Evolutionary conservation across 2,888 invertebrate genomes (phyloP), one percentile per base, ranked within the genome.

Genomic region (Oxytorus armatus): DNA sequence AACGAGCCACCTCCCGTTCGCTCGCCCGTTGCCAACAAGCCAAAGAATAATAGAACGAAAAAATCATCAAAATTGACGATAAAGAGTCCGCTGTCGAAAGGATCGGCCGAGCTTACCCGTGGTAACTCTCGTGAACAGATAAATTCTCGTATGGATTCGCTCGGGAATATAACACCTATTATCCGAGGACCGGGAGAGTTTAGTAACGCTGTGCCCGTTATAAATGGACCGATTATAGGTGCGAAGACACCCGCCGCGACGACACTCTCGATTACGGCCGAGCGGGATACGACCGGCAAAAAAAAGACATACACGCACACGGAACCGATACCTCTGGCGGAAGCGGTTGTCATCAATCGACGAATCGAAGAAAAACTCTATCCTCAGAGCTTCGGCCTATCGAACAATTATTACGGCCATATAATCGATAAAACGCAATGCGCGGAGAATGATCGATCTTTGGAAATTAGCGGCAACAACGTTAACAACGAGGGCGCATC

Each of bases 201-300:
- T 11, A 91, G 90, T 75, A 90, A 91, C 18, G 91, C 90, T n/a
- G 92, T 90, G 11, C 90, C 93, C 25, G 93, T 93, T 68, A 93
- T 93, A 72, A 93, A 93, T 84, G 93, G 92, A 44, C 93, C 93
- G 18, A 91, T 93, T 82, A 93, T 85, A 36, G 29, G 16, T 1
- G 1, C 51, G 1, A 73, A 29, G n/a, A 36, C 42, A 18, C 16
- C n/a, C n/a, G n/a, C n/a, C n/a, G n/a, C n/a, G n/a, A n/a, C 53
- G 25, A 7, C 39, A 10, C 8, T 42, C 29, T 42, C 14, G 10
- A 18, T 14, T 3, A 44, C 14, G 14, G 7, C n/a, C 18, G 44
- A 69, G 3, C 44, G 16, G 14, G 53, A 44, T 29, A 87, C 81
- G 39, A 70, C 25, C 3, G 86, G 78, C 25, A 65, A 65, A 5